phyloP scores from a whole-genome alignment of 2,888 invertebrate species.

The Argyra leucocephala region DNA sequence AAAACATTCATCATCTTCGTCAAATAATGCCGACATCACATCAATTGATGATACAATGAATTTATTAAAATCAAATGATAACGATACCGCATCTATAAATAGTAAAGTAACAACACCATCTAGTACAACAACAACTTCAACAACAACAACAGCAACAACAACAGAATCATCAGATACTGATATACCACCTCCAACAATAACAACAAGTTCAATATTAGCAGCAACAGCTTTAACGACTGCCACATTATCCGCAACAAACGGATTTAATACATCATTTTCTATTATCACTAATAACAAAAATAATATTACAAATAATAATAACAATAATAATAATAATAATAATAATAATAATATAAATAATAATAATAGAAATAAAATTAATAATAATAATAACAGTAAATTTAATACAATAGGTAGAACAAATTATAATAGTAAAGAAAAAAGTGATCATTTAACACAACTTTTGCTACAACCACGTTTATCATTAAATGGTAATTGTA shows the following conservation, averaged over 20 bases:
- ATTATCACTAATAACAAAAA: neutral
- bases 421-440: constrained; percentile 1
- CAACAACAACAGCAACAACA: neutral
- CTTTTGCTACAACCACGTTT: constrained; percentile 41
- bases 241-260: constrained; percentile 6
- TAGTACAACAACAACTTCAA: neutral
- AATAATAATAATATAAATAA: neutral
- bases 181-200: neutral
- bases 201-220: constrained; percentile 4
- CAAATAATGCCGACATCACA: neutral
- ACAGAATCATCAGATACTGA: constrained; percentile 2
- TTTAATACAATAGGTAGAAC: constrained; percentile 6
- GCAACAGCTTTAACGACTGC: constrained; percentile 4
- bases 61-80: neutral
- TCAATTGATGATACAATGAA: constrained; percentile 2
- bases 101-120: neutral
- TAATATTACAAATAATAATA: neutral
- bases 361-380: neutral
- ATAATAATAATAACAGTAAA: neutral
- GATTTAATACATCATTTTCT: neutral
- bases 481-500: constrained; percentile 34
- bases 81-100: neutral
- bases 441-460: constrained; percentile 21
- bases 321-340: neutral
- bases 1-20: constrained; percentile 2